Evolutionary conservation across 2,113 vertebrate species (phyloP).

Genomic region (Diadophis punctatus): DNA sequence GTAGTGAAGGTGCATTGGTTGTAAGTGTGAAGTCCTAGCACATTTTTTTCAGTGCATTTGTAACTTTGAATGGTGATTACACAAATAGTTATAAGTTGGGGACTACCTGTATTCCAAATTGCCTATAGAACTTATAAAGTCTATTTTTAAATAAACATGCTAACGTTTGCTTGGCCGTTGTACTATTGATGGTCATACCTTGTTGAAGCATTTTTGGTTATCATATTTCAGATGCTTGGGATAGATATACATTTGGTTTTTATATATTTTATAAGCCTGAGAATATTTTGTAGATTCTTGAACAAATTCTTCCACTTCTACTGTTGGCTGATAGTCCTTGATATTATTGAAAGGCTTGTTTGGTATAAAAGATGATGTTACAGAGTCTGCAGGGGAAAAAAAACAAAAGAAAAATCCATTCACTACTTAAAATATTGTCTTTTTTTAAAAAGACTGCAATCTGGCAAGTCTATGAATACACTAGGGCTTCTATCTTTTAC

Average conservation of each 20-base stretch:
- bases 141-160: not conserved
- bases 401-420: slow-evolving; percentile 42
- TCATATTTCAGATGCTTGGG: slow-evolving; percentile 97
- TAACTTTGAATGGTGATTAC: not conserved
- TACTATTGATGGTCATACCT: slow-evolving; percentile 70
- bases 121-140: not conserved
- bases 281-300: slow-evolving; percentile 87
- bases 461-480: not conserved
- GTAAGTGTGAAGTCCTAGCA: not conserved
- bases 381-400: slow-evolving; percentile 81
- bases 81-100: not conserved
- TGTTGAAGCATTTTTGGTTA: slow-evolving; percentile 94
- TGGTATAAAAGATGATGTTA: slow-evolving; percentile 92
- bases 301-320: slow-evolving; percentile 95
- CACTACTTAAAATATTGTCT: slow-evolving; percentile 30
- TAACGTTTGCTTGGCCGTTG: not conserved
- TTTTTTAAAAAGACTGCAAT: not conserved
- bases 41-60: not conserved
- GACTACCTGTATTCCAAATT: not conserved
- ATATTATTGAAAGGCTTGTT: slow-evolving; percentile 88
- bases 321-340: slow-evolving; percentile 77
- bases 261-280: slow-evolving; percentile 89
- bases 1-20: not conserved
- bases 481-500: not conserved
- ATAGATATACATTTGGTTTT: slow-evolving; percentile 97